These are phyloP conservation scores for Ptyas mucosa DNA, from an alignment of 2,113 vertebrate genomes.

Conservation along the genomic window DNA sequence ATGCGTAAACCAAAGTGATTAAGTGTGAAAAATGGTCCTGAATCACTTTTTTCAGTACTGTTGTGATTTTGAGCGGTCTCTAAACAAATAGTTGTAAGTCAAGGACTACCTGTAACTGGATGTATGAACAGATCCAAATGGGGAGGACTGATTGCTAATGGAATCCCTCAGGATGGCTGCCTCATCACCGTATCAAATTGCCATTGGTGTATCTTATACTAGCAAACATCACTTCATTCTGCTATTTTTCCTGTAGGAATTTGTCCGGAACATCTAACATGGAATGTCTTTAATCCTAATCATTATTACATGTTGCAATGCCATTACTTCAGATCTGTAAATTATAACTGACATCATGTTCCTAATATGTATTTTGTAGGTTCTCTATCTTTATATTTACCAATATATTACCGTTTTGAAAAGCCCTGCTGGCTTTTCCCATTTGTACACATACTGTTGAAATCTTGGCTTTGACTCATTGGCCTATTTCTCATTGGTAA, in stretches of 20 bases:
- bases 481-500: neutral
- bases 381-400: conserved; percentile 7
- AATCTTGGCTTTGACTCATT: neutral
- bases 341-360: neutral
- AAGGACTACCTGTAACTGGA: neutral
- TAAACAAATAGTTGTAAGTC: neutral
- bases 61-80: neutral
- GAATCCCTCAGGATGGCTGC: neutral
- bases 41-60: neutral
- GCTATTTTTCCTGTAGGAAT: conserved; percentile 8
- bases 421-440: neutral
- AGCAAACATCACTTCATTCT: neutral
- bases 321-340: neutral
- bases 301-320: neutral
- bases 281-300: conserved; percentile 13
- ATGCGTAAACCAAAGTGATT: neutral
- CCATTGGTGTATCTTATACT: neutral
- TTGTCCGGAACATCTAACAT: conserved; percentile 15
- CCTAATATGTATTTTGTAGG: conserved; percentile 9
- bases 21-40: neutral
- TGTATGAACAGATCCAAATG: neutral
- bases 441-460: neutral
- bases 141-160: neutral
- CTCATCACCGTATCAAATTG: neutral
- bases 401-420: neutral